Evolutionary conservation across 2,888 invertebrate genomes (phyloP).

Genomic region (Macaria liturata): DNA sequence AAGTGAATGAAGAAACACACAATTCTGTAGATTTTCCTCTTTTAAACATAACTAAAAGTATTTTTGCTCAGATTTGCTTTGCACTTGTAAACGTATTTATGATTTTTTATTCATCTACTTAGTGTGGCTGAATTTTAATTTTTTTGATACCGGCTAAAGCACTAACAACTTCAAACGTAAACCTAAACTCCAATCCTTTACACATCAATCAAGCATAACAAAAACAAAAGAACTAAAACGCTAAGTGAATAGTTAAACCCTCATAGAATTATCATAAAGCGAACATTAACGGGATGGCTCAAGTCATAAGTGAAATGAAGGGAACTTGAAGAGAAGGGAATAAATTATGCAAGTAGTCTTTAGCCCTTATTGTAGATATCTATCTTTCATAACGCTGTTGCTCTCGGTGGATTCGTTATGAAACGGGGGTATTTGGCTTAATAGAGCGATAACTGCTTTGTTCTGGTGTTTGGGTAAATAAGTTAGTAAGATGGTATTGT

Average conservation of each 20-base stretch:
- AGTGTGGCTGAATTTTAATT: no score
- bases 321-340: slow-evolving; percentile 6
- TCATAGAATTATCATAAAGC: slow-evolving; percentile 80
- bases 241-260: slow-evolving; percentile 82
- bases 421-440: slow-evolving; percentile 3
- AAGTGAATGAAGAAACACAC: no score
- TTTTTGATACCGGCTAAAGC: no score
- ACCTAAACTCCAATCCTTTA: no score
- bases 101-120: no score
- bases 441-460: slow-evolving; percentile 1
- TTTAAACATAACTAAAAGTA: no score
- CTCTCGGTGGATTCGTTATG: slow-evolving; percentile 21
- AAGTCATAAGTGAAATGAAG: slow-evolving; percentile 48
- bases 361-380: slow-evolving; percentile 26
- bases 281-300: slow-evolving; percentile 68
- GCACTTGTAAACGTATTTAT: no score
- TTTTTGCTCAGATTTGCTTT: no score
- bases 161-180: no score
- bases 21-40: no score
- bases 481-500: neutral
- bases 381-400: slow-evolving; percentile 28
- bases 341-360: slow-evolving; percentile 27
- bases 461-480: neutral
- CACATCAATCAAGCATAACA: slow-evolving; percentile 32
- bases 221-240: slow-evolving; percentile 70